These are phyloP conservation scores for Apis florea DNA, from an alignment of 1,140 invertebrate species.

Conservation along the genomic window DNA sequence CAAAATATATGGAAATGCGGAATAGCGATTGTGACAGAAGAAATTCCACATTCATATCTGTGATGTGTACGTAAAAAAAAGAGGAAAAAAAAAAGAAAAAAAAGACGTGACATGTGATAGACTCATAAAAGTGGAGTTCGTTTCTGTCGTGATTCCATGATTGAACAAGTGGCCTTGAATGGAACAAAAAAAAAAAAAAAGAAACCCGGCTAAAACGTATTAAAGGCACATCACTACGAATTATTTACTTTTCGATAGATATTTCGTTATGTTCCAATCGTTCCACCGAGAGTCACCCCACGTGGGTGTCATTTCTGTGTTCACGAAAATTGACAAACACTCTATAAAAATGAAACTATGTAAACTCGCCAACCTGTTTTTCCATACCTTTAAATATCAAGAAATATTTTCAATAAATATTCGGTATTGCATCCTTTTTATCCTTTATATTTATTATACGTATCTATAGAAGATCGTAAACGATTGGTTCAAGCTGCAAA, in stretches of 20 bases:
- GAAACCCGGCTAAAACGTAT: background rate
- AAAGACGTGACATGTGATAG: slow-evolving; percentile 4
- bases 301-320: too few species aligned
- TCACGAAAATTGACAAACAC: too few species aligned
- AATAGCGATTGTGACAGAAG: background rate
- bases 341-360: too few species aligned
- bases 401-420: background rate
- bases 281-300: too few species aligned
- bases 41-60: background rate
- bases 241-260: too few species aligned
- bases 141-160: background rate
- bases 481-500: too few species aligned
- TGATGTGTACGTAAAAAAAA: slow-evolving; percentile 4
- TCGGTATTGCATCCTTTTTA: background rate
- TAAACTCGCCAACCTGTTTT: too few species aligned
- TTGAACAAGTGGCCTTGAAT: background rate
- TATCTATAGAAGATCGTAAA: background rate
- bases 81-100: too few species aligned
- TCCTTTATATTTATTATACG: background rate
- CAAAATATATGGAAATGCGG: background rate
- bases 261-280: too few species aligned
- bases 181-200: background rate
- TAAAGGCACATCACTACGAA: background rate
- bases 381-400: too few species aligned
- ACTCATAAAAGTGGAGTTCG: slow-evolving; percentile 1